Percentiles rank a stretch among this genome's conserved stretches.
Evolutionary conservation across 2,888 invertebrate genomes (phyloP).

Genomic region (Drosophila anomalata): DNA sequence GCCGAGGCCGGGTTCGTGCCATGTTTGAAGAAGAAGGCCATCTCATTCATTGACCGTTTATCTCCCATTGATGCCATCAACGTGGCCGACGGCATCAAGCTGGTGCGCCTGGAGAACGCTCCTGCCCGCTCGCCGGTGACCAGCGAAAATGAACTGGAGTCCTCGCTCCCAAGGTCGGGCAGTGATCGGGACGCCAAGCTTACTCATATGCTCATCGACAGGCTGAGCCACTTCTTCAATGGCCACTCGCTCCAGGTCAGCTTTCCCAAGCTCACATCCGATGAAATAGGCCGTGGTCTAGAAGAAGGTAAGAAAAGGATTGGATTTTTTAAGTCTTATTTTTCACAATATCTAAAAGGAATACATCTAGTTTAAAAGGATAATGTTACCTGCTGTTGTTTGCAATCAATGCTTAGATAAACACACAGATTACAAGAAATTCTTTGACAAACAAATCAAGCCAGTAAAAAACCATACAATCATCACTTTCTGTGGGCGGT

Average conservation of each 20-base stretch:
- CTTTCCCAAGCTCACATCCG: conserved; percentile 89
- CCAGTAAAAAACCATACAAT: conserved; percentile 1
- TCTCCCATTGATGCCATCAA: conserved; percentile 88
- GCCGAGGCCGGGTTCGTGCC: conserved; percentile 88
- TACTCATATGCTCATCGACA: conserved; percentile 89
- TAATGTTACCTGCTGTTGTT: not conserved
- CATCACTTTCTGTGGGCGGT: conserved; percentile 42
- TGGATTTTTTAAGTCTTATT: too few species aligned
- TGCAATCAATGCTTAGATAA: not conserved
- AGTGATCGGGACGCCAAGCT: conserved; percentile 88
- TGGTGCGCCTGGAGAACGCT: conserved; percentile 86
- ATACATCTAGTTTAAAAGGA: not conserved
- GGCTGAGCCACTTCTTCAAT: conserved; percentile 89
- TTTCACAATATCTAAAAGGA: too few species aligned
- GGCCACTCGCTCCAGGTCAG: conserved; percentile 91
- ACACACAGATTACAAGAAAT: conserved; percentile 1
- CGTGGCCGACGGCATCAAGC: conserved; percentile 88
- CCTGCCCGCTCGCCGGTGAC: conserved; percentile 81
- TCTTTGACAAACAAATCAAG: conserved; percentile 19
- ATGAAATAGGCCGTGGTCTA: conserved; percentile 88
- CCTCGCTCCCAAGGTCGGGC: conserved; percentile 87
- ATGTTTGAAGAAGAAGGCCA: conserved; percentile 92
- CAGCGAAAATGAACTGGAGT: conserved; percentile 89
- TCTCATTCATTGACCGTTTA: conserved; percentile 90
- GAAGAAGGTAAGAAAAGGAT: conserved; percentile 88